Evolutionary conservation across 2,888 invertebrate genomes (phyloP).

Genomic region (Stegophylla sp.): DNA sequence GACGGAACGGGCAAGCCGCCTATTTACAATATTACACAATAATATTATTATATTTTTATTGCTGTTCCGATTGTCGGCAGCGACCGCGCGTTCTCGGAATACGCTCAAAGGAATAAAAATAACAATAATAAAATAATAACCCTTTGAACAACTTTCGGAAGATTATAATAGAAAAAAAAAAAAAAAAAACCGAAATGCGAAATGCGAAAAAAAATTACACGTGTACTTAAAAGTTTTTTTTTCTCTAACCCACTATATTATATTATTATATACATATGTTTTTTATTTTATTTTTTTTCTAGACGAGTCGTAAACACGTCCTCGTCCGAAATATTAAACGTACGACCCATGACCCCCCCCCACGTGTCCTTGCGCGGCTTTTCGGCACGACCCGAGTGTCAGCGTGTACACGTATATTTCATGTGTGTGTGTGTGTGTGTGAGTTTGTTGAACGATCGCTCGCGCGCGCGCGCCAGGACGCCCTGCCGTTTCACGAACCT

Average conservation of each 20-base stretch:
- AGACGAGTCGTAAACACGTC: slow-evolving; percentile 58
- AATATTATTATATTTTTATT: slow-evolving; percentile 21
- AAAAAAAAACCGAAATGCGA: neutral
- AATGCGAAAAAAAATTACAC: neutral
- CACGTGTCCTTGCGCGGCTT: slow-evolving; percentile 54
- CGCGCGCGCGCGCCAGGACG: slow-evolving; percentile 26
- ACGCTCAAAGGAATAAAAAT: slow-evolving; percentile 17
- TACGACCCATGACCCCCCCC: slow-evolving; percentile 53
- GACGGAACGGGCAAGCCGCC: neutral
- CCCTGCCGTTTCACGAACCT: slow-evolving; percentile 58
- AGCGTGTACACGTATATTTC: neutral
- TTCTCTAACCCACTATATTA: neutral
- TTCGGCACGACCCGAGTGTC: slow-evolving; percentile 51
- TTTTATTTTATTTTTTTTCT: too few relatives aligned
- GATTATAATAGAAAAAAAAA: slow-evolving; percentile 32
- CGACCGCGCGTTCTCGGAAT: slow-evolving; percentile 6
- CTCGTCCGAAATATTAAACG: slow-evolving; percentile 56
- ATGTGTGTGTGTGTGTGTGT: neutral
- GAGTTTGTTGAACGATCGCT: neutral
- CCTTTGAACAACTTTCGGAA: slow-evolving; percentile 49
- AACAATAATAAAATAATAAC: slow-evolving; percentile 16
- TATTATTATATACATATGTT: too few relatives aligned
- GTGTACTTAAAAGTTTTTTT: slow-evolving; percentile 13
- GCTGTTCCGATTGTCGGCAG: slow-evolving; percentile 29
- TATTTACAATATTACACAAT: neutral